Evolutionary conservation across 2,888 invertebrate genomes (phyloP).

Genomic region (Taphrorychus bicolor): DNA sequence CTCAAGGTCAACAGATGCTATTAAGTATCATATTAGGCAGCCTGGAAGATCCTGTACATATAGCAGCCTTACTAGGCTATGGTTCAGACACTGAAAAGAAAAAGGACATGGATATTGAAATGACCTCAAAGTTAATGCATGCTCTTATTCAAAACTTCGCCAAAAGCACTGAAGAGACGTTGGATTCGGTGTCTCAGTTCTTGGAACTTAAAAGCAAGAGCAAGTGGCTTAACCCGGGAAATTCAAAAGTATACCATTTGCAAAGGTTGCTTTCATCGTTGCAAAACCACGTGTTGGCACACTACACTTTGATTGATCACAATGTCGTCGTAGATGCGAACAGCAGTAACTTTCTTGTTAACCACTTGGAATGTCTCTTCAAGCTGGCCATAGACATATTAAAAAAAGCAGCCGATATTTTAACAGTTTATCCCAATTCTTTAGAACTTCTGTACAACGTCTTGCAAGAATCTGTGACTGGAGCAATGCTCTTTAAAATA

Average conservation of each 20-base stretch:
- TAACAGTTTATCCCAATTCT: conserved; percentile 55
- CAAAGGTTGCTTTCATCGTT: conserved; percentile 65
- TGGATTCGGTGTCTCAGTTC: conserved; percentile 51
- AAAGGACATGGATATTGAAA: conserved; percentile 48
- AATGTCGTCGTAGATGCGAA: background rate
- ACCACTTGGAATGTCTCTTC: conserved; percentile 54
- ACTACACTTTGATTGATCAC: conserved; percentile 53
- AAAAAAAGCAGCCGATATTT: conserved; percentile 53
- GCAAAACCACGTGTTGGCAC: conserved; percentile 67
- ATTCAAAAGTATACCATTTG: conserved; percentile 57
- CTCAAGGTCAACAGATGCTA: conserved; percentile 68
- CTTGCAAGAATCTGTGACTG: conserved; percentile 64
- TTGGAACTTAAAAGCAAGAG: conserved; percentile 48
- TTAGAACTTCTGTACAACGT: conserved; percentile 61
- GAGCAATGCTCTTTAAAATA: conserved; percentile 66
- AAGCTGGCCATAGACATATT: conserved; percentile 53
- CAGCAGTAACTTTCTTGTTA: conserved; percentile 47
- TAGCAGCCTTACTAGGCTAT: conserved; percentile 63
- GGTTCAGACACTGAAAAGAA: conserved; percentile 52
- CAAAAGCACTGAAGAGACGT: conserved; percentile 59
- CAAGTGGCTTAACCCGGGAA: conserved; percentile 53
- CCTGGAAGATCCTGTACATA: conserved; percentile 67
- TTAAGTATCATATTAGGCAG: conserved; percentile 67
- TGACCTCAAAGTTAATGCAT: conserved; percentile 64
- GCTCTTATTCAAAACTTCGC: conserved; percentile 65